Evolutionary conservation across 2,888 invertebrate species (phyloP), one percentile per base, ranked within the genome.

Genomic region (Eretmocerus hayati): DNA sequence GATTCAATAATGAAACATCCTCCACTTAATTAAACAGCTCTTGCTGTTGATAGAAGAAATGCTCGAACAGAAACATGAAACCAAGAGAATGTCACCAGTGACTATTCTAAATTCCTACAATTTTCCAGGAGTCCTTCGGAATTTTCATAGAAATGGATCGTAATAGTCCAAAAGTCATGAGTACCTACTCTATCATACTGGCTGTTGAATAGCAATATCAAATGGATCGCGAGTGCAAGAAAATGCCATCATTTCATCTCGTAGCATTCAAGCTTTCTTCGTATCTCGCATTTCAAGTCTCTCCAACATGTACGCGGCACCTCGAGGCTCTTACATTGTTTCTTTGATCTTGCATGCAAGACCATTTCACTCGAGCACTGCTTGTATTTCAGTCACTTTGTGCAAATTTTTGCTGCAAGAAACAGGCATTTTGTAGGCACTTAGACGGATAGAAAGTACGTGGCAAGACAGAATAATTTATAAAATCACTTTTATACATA

Each of bases 291-390:
- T 3, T 22, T 30, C 41, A 35, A 35, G 16, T 35, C 20, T 20
- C 32, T 39, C 42, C 45, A 30, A 18, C 30, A 23, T 21, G 37
- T n/a, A n/a, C n/a, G n/a, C n/a, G n/a, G n/a, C n/a, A n/a, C n/a
- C n/a, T n/a, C n/a, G n/a, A n/a, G n/a, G n/a, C n/a, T n/a, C 44
- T 45, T 41, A n/a, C 36, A 16, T 19, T 37, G 37, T 18, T 21
- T 33, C 46, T 50, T 50, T 50, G 50, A 50, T 50, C 50, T 50
- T 15, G 33, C 18, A 50, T 50, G 37, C 50, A 50, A 50, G 46
- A 46, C 41, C 42, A 46, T 50, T 50, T 50, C 39, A 36, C 37
- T 32, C 36, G 33, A 26, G 40, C 44, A 4, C 8, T 36, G 37
- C 37, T 37, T 41, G 37, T 37, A 22, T 41, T 32, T 31, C 31